Evolutionary conservation across 2,797 vertebrate genomes (phyloP).

Genomic region (Aplochiton taeniatus): DNA sequence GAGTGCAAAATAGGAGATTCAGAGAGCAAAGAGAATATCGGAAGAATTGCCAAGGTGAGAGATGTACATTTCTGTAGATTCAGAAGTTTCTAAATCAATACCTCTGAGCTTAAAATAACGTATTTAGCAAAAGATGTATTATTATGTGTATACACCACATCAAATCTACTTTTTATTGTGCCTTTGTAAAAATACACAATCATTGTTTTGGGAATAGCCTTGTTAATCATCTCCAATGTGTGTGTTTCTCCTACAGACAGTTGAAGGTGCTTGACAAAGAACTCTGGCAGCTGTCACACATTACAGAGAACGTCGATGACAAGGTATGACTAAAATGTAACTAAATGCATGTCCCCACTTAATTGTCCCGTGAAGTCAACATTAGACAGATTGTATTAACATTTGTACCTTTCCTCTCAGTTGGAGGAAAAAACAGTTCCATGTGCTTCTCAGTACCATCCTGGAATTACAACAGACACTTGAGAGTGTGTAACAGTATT

Average conservation of each 20-base stretch:
- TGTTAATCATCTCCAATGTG: neutral
- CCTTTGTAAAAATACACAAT: neutral
- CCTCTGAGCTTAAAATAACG: too few species aligned
- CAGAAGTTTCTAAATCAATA: neutral
- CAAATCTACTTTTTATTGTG: neutral
- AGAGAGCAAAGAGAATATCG: slow-evolving; percentile 95
- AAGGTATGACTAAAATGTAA: slow-evolving; percentile 89
- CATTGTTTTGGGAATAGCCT: neutral
- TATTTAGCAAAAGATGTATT: too few species aligned
- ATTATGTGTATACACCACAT: too few species aligned
- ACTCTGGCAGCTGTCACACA: slow-evolving; percentile 91
- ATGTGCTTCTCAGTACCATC: slow-evolving; percentile 96
- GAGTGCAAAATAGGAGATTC: slow-evolving; percentile 99
- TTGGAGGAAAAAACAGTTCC: slow-evolving; percentile 97
- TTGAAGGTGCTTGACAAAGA: slow-evolving; percentile 95
- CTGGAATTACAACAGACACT: slow-evolving; percentile 97
- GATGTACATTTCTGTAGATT: too few species aligned
- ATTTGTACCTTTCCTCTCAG: slow-evolving; percentile 60
- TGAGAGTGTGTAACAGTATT: slow-evolving; percentile 84
- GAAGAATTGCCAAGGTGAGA: slow-evolving; percentile 97
- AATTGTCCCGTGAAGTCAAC: neutral
- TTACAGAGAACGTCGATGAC: slow-evolving; percentile 95
- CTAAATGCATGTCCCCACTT: neutral
- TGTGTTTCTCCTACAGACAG: slow-evolving; percentile 75
- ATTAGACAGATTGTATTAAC: too few species aligned